Evolutionary conservation across 2,888 invertebrate genomes (phyloP), one percentile per base, ranked within the genome.

Genomic region (Carpatolechia fugitivella): DNA sequence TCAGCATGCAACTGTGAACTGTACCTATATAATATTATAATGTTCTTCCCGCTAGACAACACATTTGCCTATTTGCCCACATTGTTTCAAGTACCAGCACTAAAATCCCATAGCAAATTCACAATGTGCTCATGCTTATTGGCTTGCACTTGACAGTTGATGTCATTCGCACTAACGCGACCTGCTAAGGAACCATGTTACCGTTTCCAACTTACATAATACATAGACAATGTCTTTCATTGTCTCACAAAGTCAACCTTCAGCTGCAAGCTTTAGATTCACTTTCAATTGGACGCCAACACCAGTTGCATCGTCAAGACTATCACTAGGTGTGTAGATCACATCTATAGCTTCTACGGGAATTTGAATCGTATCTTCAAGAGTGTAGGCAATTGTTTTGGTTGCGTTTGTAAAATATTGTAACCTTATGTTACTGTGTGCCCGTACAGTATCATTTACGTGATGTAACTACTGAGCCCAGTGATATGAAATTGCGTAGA

Each of bases 131-230:
- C 40, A 52, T 55, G 41, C 30, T 30, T 33, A 49, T 16, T 31
- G 40, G 29, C 30, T 31, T 85, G 83, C 82, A 85, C 84, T 89
- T 87, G 88, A 85, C 85, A 82, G 78, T 77, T 84, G 85, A 85
- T 87, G 87, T 84, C 85, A 87, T 84, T 81, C 76, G 82, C 81
- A 80, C 78, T 77, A 80, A 74, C 80, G 81, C 82, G 88, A 88
- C 85, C 89, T 83, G 86, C 82, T 84, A 82, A 81, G 78, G 80
- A 81, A 80, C 83, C 78, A 84, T 77, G 80, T 84, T 84, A 88
- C 86, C 81, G 85, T 88, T 88, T 82, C 78, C 78, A 79, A 72
- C 84, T 86, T 86, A 85, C 82, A 83, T 87, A 87, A 88, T 82
- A 74, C 77, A 76, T 80, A 81, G 79, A 82, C 82, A 82, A 79